Base-by-base conservation (phyloP, 2,113 vertebrate species). In the Physeter macrocephalus region DNA sequence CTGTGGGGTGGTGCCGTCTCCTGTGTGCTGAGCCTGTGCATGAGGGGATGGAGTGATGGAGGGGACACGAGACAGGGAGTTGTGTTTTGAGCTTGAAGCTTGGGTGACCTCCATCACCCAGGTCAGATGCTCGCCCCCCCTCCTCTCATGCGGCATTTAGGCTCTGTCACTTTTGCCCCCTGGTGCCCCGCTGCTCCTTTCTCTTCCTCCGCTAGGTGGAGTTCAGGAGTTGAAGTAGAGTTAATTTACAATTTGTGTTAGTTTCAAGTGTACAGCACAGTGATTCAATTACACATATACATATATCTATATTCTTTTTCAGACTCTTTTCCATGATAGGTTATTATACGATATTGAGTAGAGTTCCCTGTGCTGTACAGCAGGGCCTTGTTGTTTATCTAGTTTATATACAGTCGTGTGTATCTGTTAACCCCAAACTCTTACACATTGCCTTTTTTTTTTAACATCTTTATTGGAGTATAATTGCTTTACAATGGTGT, bases 11-110 rank as follows among this genome's bases (percentile, higher is more conserved):
- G 27, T 8, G 5, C 17, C 41, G 18, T 46, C 23, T 36, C 21
- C 14, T 0, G 0, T n/a, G 46, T 81, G 23, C 8, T 13, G 15
- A 23, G 13, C 14, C 27, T 39, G 12, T 36, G 80, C 43, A 3
- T 14, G 5, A 39, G 49, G 54, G 23, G 20, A n/a, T 15, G 23
- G 34, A 23, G 34, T 2, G 3, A 46, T n/a, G 29, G 31, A 52
- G 8, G 10, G 25, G 31, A 31, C 36, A 14, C 0, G 52, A n/a
- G 31, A 29, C 7, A 39, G 8, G 25, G 54, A 43, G 43, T 1
- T 59, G 52, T 18, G 18, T 62, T 81, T 75, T 14, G 49, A 54
- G 46, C 46, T 17, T 8, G 8, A 29, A 93, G 27, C 18, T 34
- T 82, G 25, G 18, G 25, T 36, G 49, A 57, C 31, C 10, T 41